Percentiles rank a stretch among this genome's conserved stretches.
phyloP scores from a whole-genome alignment of 2,113 vertebrate genomes.

The Dipodomys merriami region DNA sequence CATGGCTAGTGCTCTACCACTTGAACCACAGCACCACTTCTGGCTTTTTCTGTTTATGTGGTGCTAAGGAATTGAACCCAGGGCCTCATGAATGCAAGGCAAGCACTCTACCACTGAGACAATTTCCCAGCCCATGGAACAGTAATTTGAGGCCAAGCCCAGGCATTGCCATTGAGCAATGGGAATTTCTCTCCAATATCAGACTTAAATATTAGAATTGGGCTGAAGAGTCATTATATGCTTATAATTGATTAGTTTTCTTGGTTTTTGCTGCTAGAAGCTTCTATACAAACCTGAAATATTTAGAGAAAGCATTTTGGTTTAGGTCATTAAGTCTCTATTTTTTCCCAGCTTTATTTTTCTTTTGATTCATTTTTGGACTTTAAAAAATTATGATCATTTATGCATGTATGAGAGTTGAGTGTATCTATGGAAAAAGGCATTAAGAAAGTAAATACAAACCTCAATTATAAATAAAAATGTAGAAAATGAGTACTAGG shows the following conservation, averaged over 20 bases:
- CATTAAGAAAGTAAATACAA: conserved; percentile 4
- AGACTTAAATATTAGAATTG: background rate
- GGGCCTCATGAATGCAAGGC: too few relatives aligned
- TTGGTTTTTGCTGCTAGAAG: background rate
- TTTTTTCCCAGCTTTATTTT: conserved; percentile 10
- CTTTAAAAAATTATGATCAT: background rate
- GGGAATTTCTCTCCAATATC: background rate
- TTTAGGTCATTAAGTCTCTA: background rate
- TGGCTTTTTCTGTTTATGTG: too few relatives aligned
- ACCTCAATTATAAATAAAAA: conserved; percentile 33
- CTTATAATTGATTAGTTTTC: background rate
- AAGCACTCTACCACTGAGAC: too few relatives aligned
- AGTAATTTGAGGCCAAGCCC: background rate
- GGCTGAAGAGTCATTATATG: background rate
- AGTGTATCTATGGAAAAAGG: background rate
- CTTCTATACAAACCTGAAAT: background rate
- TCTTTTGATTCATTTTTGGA: background rate
- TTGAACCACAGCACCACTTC: too few relatives aligned
- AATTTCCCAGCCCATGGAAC: background rate
- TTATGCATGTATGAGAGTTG: background rate
- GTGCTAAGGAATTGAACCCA: too few relatives aligned
- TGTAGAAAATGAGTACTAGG: background rate
- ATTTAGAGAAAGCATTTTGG: background rate
- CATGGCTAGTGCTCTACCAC: too few relatives aligned
- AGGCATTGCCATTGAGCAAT: background rate